Base-by-base conservation (phyloP, 1,140 invertebrate genomes). In the Pachyrhynchus sulphureomaculatus region DNA sequence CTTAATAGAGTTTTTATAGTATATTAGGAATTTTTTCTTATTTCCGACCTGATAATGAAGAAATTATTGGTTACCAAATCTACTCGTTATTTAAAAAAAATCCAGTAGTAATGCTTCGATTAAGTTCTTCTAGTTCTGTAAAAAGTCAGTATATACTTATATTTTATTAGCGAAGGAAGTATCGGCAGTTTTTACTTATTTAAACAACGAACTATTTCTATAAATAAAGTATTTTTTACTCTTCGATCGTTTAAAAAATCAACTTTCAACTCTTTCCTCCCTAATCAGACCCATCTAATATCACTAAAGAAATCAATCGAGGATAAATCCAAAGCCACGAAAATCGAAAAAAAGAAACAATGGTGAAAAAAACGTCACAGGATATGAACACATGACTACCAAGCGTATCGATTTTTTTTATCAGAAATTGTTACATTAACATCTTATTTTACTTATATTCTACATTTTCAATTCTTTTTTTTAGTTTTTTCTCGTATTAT, bases 281-380 rank as follows among this genome's bases (percentile, higher is more conserved):
- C 8, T 23, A 13, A 24, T 53, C 51, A 37, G 51, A 53, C 51
- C 51, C 36, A 53, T 39, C 18, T 53, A 53, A 53, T 37, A 53
- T 53, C 33, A 53, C 34, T 53, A 53, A 53, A 23, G 23, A 36
- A 23, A 1, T 4, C 2, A 26, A 47, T 47, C 3, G n/a, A 42
- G 20, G n/a, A n/a, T n/a, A 26, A 23, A 45, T 45, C 23, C 23
- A 26, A 26, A 45, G 23, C 42, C 42, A 24, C 42, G 21, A 13
- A 45, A 21, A 21, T 21, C 18, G 18, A 45, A 23, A 23, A 45
- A 10, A 45, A 13, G 2, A n/a, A n/a, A n/a, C n/a, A 45, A 13
- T 21, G 15, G 23, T 18, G 13, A 23, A 45, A 23, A 45, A 45
- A 26, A 45, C 23, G 18, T 45, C 20, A 23, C 42, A 21, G 15